Evolutionary conservation across 1,140 invertebrate genomes (phyloP).

Genomic region (Himalopsyche phryganea): DNA sequence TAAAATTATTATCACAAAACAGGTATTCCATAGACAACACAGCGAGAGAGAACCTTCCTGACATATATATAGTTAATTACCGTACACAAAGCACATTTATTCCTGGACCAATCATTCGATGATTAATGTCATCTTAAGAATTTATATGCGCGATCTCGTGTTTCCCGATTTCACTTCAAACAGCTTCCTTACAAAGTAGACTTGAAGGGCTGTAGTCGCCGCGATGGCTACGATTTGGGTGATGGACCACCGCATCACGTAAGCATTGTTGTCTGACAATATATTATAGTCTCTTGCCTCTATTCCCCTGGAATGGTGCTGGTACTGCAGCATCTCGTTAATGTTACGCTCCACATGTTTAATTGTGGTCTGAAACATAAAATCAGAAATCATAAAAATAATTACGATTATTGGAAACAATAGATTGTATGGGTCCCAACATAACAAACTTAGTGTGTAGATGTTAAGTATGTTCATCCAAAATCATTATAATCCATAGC

Average conservation of each 20-base stretch:
- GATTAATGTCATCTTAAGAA: background rate
- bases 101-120: no score
- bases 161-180: constrained; percentile 74
- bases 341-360: constrained; percentile 77
- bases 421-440: background rate
- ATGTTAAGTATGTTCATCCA: background rate
- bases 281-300: constrained; percentile 81
- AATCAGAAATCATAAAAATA: background rate
- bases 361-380: constrained; percentile 62
- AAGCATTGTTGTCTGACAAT: constrained; percentile 76
- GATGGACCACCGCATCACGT: constrained; percentile 84
- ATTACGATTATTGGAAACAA: background rate
- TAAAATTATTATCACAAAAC: no score
- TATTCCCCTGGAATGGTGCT: constrained; percentile 72
- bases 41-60: no score
- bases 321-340: constrained; percentile 79
- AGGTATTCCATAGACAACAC: no score
- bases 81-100: no score
- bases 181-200: constrained; percentile 84
- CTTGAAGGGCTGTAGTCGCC: constrained; percentile 71
- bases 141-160: constrained; percentile 57
- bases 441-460: background rate
- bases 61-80: no score
- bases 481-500: no score
- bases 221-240: constrained; percentile 80